Evolutionary conservation across 2,888 invertebrate species (phyloP), one percentile per base, ranked within the genome.

Genomic region (Branchellion lobata): DNA sequence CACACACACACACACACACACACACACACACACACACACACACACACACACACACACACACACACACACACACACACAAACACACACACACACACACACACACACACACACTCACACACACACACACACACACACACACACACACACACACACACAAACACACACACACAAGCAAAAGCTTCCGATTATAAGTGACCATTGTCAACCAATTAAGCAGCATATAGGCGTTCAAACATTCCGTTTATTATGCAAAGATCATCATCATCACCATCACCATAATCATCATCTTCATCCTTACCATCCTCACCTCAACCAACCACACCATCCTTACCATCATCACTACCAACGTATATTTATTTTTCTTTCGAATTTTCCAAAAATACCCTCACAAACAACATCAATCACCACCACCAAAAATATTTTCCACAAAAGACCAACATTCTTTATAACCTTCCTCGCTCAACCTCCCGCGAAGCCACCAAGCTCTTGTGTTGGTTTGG

Each of bases 41-140:
- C n/a, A 65, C 65, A 65, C 65, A 27, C 65, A 65, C 65, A 65
- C 65, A 65, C 65, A 65, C 65, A 65, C 65, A 65, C 65, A 65
- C 65, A n/a, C 8, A 65, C 65, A 65, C 3, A 65, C 65, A 65
- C 3, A 65, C 8, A 65, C 5, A 65, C n/a, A 65, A 65, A 65
- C 65, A 65, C n/a, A 65, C 29, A 65, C 3, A 65, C 5, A 21
- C n/a, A 65, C n/a, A 65, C 3, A 65, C 5, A 65, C 29, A 14
- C 5, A 40, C 40, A 14, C 40, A 40, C 40, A 40, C 14, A 14
- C 14, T 8, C 5, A 8, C 40, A 5, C 40, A 40, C 5, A 14
- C 65, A 65, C 3, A 65, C 65, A 65, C n/a, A 65, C 65, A 65
- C n/a, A 65, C 65, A 65, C n/a, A 65, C 65, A 65, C 3, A 65